These are phyloP conservation scores for Chromoteleia sp. DNA, from an alignment of 2,888 invertebrate genomes.

Conservation along the genomic window DNA sequence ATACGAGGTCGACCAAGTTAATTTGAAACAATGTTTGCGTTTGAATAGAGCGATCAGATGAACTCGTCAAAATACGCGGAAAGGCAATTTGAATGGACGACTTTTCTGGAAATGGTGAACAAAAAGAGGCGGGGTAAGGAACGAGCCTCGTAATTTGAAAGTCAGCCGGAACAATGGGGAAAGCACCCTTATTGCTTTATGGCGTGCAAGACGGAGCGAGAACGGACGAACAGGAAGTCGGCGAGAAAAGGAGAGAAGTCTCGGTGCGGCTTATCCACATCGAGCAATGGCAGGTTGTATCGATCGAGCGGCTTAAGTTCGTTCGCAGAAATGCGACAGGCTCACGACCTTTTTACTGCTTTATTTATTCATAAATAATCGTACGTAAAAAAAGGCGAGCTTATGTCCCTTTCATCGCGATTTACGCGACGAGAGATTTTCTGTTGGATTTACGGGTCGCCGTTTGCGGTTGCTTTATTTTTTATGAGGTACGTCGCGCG, in stretches of 20 bases:
- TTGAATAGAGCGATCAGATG: conserved; percentile 18
- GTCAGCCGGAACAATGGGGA: conserved; percentile 73
- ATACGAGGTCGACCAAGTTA: not conserved
- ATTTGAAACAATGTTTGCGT: conserved; percentile 30
- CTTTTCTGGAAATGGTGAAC: conserved; percentile 51
- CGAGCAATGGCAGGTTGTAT: conserved; percentile 76
- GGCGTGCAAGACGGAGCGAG: conserved; percentile 68
- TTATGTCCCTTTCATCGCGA: conserved; percentile 33
- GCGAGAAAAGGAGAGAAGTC: conserved; percentile 64
- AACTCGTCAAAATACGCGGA: conserved; percentile 48
- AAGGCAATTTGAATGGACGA: conserved; percentile 33
- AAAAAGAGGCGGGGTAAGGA: conserved; percentile 39
- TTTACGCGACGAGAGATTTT: not conserved
- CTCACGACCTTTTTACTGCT: conserved; percentile 73
- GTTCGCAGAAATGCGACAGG: conserved; percentile 77
- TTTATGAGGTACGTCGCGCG: too few species aligned
- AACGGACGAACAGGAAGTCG: conserved; percentile 62
- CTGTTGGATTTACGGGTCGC: too few species aligned
- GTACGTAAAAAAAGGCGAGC: conserved; percentile 18
- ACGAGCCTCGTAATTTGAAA: conserved; percentile 69
- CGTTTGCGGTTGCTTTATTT: too few species aligned
- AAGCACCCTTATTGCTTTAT: conserved; percentile 75
- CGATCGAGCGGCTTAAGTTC: conserved; percentile 77
- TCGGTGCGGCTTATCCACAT: conserved; percentile 71
- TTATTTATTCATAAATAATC: conserved; percentile 72